A percentile compares a stretch with the other conserved stretches of the same genome.
These are phyloP conservation scores for Hormiphora californensis DNA, from an alignment of 37 sponge, comb jelly and placozoan species.

Conservation along the genomic window DNA sequence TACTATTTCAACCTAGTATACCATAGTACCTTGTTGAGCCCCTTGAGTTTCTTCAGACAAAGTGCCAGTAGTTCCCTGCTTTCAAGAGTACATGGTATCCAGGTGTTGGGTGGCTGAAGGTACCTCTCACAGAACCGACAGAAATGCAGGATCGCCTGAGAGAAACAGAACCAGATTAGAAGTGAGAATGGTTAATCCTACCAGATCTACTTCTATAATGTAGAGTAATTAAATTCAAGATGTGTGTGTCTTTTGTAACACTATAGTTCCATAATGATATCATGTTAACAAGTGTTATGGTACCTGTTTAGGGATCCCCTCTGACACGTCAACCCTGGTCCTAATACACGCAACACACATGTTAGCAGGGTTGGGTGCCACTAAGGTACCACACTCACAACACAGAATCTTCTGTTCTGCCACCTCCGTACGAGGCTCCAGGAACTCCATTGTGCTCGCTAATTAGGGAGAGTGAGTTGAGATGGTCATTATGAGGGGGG, in stretches of 20 bases:
- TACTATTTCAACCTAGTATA: no score
- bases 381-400: conserved; percentile 88
- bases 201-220: no score
- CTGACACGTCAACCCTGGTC: conserved; percentile 82
- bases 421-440: not conserved
- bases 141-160: conserved; percentile 69
- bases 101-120: conserved; percentile 79
- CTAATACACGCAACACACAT: conserved; percentile 90
- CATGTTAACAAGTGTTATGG: not conserved
- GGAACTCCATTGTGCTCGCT: conserved; percentile 24
- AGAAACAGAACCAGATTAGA: no score
- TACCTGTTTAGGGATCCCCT: conserved; percentile 79
- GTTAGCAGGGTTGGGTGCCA: conserved; percentile 89
- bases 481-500: not conserved
- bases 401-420: conserved; percentile 69
- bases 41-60: conserved; percentile 86
- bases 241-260: no score
- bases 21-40: conserved; percentile 55
- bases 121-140: conserved; percentile 92
- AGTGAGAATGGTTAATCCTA: no score
- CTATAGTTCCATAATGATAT: no score
- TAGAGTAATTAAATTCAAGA: no score
- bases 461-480: not conserved
- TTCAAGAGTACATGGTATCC: conserved; percentile 81
- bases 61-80: conserved; percentile 80